Evolutionary conservation across 2,113 vertebrate species (phyloP), one percentile per base, ranked within the genome.

Genomic region (Taurulus bubalis): DNA sequence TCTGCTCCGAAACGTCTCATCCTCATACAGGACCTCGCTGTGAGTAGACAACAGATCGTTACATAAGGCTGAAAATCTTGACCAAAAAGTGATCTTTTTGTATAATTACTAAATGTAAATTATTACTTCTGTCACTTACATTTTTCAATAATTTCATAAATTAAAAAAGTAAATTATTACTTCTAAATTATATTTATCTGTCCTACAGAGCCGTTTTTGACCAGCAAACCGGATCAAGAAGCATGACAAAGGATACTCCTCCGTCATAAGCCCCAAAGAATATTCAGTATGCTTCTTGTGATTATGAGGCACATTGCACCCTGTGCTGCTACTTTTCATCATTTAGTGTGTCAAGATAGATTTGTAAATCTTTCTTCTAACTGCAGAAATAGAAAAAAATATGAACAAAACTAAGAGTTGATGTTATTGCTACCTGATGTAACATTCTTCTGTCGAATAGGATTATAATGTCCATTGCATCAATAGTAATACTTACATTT

Each of bases 1-100:
- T 69, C 98, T 94, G 91, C 98, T 99, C 51, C 96, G 95, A 90
- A 99, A 99, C 1, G 96, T 96, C 93, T 99, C 98, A 76, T 99
- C 98, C 92, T 99, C 98, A 87, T 99, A 99, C 22, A 99, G 94
- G 84, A 99, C 98, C 93, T 99, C 98, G 51, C 98, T 99, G 90
- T 47, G 86, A 87, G 71, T 15, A 51, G 55, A 66, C 68, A 71
- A 85, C 53, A 82, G 38, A 49, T 71, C 0, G 71, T 56, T 75
- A 76, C 12, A 75, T 3, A 18, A 65, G 0, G 80, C 9, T n/a
- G 1, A 77, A 75, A 82, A 34, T 59, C 86, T 2, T 6, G 16
- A 65, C 12, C 3, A n/a, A 26, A 34, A 62, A 30, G 0, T 45
- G 0, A 60, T 5, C 34, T 53, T 75, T 53, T 55, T 62, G 6